Conservation (phyloP, 2,888 invertebrate species). For the Anaspis maculata region DNA sequence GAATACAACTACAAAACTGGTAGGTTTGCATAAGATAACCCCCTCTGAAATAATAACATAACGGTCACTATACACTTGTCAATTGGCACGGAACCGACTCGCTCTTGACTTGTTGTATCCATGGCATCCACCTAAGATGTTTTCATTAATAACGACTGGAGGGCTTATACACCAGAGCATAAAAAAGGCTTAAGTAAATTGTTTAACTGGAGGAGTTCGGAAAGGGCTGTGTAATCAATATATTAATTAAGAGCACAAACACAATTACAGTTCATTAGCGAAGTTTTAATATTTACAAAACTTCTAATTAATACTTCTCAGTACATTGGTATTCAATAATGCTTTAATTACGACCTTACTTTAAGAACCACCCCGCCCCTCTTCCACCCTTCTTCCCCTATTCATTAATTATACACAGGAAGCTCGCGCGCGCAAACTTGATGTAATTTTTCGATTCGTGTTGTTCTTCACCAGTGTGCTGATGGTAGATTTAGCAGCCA, state of each 20-base stretch:
- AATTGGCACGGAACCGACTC: too few species aligned
- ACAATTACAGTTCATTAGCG: constrained; percentile 41
- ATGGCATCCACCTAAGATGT: too few species aligned
- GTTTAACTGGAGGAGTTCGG: constrained; percentile 29
- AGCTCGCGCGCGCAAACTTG: constrained; percentile 9
- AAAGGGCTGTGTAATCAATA: constrained; percentile 40
- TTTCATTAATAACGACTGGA: too few species aligned
- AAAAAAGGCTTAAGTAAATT: too few species aligned
- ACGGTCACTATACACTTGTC: too few species aligned
- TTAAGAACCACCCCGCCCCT: constrained; percentile 5
- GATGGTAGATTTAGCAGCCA: too few species aligned
- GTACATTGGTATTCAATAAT: constrained; percentile 32
- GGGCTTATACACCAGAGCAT: too few species aligned
- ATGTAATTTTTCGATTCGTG: constrained; percentile 12
- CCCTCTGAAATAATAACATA: too few species aligned
- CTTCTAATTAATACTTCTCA: constrained; percentile 40
- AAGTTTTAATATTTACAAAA: constrained; percentile 42
- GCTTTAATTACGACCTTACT: constrained; percentile 26
- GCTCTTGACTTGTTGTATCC: too few species aligned
- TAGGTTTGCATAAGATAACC: too few species aligned
- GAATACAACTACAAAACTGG: too few species aligned
- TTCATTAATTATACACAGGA: constrained; percentile 16
- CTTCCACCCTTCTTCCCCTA: constrained; percentile 2
- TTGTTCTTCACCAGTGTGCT: constrained; percentile 9
- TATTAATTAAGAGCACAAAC: constrained; percentile 42